Evolutionary conservation across 2,797 vertebrate species (phyloP).

Genomic region (Steatocranus sp.): DNA sequence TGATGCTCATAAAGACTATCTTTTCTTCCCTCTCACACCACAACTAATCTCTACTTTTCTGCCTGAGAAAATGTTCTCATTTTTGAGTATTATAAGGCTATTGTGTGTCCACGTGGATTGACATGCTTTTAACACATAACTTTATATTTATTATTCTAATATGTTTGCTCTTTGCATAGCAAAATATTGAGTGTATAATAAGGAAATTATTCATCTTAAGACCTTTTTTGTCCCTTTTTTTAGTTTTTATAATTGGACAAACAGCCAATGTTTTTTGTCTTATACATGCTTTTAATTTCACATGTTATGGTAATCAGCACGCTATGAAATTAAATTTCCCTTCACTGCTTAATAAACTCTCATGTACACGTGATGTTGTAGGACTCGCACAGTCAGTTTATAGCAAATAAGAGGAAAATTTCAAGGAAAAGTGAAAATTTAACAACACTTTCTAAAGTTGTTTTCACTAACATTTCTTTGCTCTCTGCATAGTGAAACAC

Average conservation of each 20-base stretch:
- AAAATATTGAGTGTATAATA: background rate
- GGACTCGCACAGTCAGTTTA: background rate
- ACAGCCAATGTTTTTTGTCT: background rate
- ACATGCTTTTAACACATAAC: background rate
- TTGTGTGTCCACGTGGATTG: conserved; percentile 1
- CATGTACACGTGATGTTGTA: background rate
- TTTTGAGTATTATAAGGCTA: conserved; percentile 4
- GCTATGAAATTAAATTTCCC: background rate
- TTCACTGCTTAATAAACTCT: background rate
- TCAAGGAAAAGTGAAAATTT: background rate
- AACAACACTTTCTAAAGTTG: background rate
- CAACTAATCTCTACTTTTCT: background rate
- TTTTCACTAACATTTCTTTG: background rate
- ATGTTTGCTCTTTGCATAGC: background rate
- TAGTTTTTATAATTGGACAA: background rate
- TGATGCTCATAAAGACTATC: background rate
- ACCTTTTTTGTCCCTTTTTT: background rate
- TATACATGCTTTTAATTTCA: background rate
- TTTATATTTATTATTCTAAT: background rate
- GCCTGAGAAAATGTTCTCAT: conserved; percentile 20
- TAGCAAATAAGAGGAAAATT: background rate
- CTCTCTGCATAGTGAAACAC: background rate
- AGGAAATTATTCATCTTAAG: background rate
- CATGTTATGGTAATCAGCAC: background rate
- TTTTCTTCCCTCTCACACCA: background rate